Conservation (phyloP, 1,140 invertebrate genomes). For the Danaus plexippus region DNA sequence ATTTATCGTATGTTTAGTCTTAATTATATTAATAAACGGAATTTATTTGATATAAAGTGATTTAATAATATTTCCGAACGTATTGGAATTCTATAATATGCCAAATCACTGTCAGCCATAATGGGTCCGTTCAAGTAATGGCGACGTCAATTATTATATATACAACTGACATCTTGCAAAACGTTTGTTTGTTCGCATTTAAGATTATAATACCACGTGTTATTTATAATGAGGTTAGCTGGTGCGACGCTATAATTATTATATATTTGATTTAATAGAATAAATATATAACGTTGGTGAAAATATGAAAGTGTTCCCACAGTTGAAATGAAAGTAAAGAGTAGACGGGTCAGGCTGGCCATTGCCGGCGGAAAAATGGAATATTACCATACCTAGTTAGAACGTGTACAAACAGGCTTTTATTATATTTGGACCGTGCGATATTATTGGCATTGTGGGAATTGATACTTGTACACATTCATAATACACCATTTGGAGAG, state of each 20-base stretch:
- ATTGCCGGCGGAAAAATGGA: conserved; percentile 28
- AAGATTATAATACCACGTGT: not conserved
- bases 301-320: conserved; percentile 23
- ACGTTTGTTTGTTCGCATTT: no score
- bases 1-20: no score
- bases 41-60: no score
- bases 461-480: no score
- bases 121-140: conserved; percentile 13
- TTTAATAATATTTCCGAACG: no score
- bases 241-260: not conserved
- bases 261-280: not conserved
- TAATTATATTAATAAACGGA: no score
- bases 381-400: conserved; percentile 28
- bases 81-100: conserved; percentile 13
- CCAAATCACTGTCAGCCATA: conserved; percentile 13
- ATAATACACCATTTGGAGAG: no score
- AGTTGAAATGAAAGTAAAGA: conserved; percentile 13
- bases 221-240: not conserved
- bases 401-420: no score
- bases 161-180: conserved; percentile 13
- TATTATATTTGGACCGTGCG: no score
- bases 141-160: conserved; percentile 12
- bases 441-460: no score
- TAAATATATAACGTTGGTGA: conserved; percentile 15
- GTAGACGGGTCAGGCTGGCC: conserved; percentile 9